Evolutionary conservation across 2,113 vertebrate species (phyloP).

Genomic region (Oxyura jamaicensis): DNA sequence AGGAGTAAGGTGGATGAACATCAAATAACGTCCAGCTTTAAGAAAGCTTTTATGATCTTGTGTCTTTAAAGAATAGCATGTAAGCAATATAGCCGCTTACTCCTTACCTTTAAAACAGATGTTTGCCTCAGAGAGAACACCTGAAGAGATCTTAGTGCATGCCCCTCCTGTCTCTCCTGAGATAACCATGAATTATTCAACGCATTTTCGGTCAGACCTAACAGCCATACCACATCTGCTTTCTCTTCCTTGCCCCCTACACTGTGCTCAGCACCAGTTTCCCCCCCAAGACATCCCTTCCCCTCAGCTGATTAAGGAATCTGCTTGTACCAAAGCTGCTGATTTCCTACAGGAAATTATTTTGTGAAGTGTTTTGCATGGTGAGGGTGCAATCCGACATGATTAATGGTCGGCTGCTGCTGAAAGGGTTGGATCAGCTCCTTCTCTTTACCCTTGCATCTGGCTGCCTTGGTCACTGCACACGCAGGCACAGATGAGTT

Average conservation of each 20-base stretch:
- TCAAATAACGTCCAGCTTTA: not conserved
- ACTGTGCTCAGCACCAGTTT: not conserved
- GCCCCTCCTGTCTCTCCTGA: not conserved
- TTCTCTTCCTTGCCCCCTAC: not conserved
- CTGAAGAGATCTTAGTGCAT: not conserved
- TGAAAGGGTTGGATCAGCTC: not conserved
- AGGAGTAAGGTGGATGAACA: not conserved
- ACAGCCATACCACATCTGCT: not conserved
- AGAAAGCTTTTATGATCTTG: not conserved
- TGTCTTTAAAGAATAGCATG: not conserved
- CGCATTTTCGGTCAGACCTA: not conserved
- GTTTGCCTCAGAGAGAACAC: not conserved
- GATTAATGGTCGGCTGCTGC: not conserved
- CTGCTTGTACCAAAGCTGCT: accelerated
- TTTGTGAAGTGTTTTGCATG: not conserved
- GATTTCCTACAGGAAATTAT: not conserved
- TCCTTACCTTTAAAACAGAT: not conserved
- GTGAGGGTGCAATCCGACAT: not conserved
- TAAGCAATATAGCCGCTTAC: not conserved
- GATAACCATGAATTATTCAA: not conserved
- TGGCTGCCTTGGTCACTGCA: not conserved
- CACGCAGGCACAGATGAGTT: accelerated
- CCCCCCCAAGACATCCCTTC: not conserved
- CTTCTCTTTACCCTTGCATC: not conserved
- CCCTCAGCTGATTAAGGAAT: not conserved